phyloP scores from a whole-genome alignment of 2,888 invertebrate species.

The Hydrotaea cyrtoneurina region DNA sequence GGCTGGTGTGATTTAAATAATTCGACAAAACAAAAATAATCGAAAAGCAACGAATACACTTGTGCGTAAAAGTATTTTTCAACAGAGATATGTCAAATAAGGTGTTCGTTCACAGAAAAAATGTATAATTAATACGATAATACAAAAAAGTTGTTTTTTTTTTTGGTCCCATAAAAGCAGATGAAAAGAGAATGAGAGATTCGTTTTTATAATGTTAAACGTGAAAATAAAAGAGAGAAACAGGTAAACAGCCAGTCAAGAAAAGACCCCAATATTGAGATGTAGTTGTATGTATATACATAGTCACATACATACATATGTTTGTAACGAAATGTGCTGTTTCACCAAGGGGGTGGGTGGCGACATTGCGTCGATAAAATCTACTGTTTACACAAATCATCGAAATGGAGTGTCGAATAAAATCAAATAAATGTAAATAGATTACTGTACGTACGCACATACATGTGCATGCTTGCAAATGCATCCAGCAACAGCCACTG shows the following conservation, averaged over 20 bases:
- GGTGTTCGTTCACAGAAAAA: constrained; percentile 39
- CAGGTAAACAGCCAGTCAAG: constrained; percentile 57
- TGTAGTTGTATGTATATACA: not conserved
- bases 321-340: not conserved
- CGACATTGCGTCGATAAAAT: not conserved
- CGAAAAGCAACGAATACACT: not conserved
- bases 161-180: constrained; percentile 42
- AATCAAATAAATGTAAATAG: constrained; percentile 10
- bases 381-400: not conserved
- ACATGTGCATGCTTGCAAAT: not conserved
- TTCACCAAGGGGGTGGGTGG: not conserved
- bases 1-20: not conserved
- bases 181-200: constrained; percentile 56
- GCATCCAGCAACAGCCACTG: too few relatives aligned
- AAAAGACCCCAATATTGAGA: constrained; percentile 34
- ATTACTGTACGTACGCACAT: not conserved
- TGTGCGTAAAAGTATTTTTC: not conserved
- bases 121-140: constrained; percentile 54
- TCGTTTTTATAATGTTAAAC: constrained; percentile 25
- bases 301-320: not conserved
- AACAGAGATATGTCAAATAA: constrained; percentile 45
- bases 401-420: not conserved
- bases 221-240: constrained; percentile 50
- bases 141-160: constrained; percentile 53
- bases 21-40: constrained; percentile 7